phyloP scores from a whole-genome alignment of 2,797 vertebrate species.

The Nasua narica region DNA sequence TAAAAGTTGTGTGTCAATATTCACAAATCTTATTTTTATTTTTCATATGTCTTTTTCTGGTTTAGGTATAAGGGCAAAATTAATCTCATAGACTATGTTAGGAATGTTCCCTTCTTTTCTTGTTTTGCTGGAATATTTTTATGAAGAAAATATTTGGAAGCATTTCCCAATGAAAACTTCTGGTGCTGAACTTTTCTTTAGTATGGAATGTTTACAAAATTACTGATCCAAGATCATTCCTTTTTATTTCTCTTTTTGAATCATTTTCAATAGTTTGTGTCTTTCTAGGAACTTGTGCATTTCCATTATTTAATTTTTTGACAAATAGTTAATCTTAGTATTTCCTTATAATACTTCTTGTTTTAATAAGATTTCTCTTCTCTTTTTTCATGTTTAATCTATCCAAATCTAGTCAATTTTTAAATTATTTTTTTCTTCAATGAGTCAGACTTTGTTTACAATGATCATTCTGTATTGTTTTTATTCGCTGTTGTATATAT shows the following conservation, averaged over 20 bases:
- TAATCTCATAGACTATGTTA: background rate
- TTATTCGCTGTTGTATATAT: background rate
- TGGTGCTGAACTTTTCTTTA: background rate
- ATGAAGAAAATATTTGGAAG: background rate
- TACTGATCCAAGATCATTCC: background rate
- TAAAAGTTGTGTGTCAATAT: background rate
- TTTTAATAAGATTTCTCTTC: background rate
- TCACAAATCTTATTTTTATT: background rate
- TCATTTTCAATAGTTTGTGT: background rate
- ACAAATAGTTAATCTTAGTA: background rate
- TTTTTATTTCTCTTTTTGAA: background rate
- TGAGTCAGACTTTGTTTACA: background rate
- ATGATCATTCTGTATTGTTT: background rate
- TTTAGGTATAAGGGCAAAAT: background rate
- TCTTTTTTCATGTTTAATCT: background rate
- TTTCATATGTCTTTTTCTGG: background rate
- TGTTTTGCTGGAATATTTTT: background rate
- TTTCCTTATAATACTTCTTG: background rate
- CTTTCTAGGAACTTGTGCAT: background rate
- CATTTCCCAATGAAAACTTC: background rate
- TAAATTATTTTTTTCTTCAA: background rate
- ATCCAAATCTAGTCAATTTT: background rate
- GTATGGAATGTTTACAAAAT: background rate
- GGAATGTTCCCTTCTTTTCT: background rate
- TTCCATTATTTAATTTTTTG: background rate